These are phyloP conservation scores for Morpho achilles DNA, from an alignment of 2,888 invertebrate species.

Conservation along the genomic window DNA sequence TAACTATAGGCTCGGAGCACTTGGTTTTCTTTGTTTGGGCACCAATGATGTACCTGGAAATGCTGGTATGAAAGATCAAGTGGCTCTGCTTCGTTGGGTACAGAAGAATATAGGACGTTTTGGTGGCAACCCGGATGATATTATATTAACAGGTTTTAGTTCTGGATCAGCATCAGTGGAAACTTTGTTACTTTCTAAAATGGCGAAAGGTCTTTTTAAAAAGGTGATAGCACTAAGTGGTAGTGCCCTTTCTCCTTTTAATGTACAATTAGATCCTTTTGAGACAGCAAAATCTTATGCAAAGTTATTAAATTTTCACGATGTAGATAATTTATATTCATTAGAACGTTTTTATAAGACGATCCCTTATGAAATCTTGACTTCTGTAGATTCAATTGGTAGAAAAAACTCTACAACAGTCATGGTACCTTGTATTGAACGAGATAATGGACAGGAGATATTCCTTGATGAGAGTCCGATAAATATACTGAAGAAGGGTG, in stretches of 20 bases:
- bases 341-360: slow-evolving; percentile 3
- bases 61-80: slow-evolving; percentile 44
- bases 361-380: background rate
- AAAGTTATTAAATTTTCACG: slow-evolving; percentile 33
- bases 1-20: slow-evolving; percentile 48
- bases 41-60: slow-evolving; percentile 40
- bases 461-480: slow-evolving; percentile 43
- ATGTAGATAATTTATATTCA: slow-evolving; percentile 36
- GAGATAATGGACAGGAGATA: slow-evolving; percentile 34
- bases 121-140: slow-evolving; percentile 44
- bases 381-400: slow-evolving; percentile 29
- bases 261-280: slow-evolving; percentile 42
- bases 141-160: slow-evolving; percentile 46
- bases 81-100: slow-evolving; percentile 41
- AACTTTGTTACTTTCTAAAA: slow-evolving; percentile 45
- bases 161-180: slow-evolving; percentile 50
- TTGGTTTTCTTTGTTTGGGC: slow-evolving; percentile 37
- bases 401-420: slow-evolving; percentile 41
- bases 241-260: slow-evolving; percentile 33
- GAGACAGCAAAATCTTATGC: slow-evolving; percentile 43
- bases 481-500: slow-evolving; percentile 38
- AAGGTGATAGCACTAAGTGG: slow-evolving; percentile 53
- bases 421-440: slow-evolving; percentile 42
- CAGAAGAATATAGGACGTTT: slow-evolving; percentile 39
- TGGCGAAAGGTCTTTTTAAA: slow-evolving; percentile 44